phyloP scores from a whole-genome alignment of 2,888 invertebrate genomes.

The Lochmaea crataegi region DNA sequence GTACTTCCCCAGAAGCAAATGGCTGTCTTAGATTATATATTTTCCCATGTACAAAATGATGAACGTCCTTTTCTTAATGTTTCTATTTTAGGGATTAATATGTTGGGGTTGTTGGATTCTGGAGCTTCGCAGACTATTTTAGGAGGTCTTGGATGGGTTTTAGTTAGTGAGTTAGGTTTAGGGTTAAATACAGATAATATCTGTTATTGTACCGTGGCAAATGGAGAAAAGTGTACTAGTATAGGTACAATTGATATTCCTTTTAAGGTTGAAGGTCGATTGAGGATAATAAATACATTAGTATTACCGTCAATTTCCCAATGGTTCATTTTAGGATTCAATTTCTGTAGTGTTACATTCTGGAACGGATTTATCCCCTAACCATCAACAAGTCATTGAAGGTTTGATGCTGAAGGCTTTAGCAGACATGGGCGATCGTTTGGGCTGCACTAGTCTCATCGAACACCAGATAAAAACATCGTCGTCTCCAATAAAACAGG shows the following conservation, averaged over 20 bases:
- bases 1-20: too few species aligned
- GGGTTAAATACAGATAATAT: not conserved
- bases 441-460: not conserved
- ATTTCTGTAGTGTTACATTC: constrained; percentile 12
- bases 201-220: not conserved
- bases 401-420: not conserved
- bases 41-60: too few species aligned
- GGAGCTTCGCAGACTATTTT: not conserved
- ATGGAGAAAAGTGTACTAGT: constrained; percentile 4
- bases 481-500: not conserved
- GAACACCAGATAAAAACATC: not conserved
- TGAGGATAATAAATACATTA: constrained; percentile 6
- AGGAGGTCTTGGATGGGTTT: not conserved
- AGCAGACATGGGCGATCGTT: not conserved
- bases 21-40: too few species aligned
- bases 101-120: not conserved
- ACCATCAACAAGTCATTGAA: not conserved
- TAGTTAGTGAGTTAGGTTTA: constrained; percentile 2
- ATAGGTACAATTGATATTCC: not conserved
- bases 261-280: not conserved
- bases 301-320: constrained; percentile 16
- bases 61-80: too few species aligned
- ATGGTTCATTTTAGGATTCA: constrained; percentile 9
- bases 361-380: not conserved
- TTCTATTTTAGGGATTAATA: not conserved